Evolutionary conservation across 2,888 invertebrate genomes (phyloP).

Genomic region (Acleris emargana): DNA sequence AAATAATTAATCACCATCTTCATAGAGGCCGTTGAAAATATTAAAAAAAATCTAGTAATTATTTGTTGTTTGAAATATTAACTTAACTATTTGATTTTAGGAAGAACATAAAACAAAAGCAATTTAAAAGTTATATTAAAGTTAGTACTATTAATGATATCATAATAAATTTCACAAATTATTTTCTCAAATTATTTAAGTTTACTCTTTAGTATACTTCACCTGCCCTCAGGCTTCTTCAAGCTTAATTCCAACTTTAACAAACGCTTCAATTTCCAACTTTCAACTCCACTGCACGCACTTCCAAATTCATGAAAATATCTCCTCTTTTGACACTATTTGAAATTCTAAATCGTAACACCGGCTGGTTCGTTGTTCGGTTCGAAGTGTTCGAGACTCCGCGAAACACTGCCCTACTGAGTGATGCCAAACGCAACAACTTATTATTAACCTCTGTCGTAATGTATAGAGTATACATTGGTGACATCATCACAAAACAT

Average conservation of each 20-base stretch:
- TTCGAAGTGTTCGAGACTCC: slow-evolving; percentile 51
- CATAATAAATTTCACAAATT: no score
- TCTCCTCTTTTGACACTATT: neutral
- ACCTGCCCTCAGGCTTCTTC: neutral
- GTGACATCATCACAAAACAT: slow-evolving; percentile 71
- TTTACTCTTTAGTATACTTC: neutral
- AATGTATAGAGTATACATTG: slow-evolving; percentile 50
- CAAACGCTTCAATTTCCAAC: no score
- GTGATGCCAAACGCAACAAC: slow-evolving; percentile 67
- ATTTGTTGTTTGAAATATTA: no score
- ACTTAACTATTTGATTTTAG: no score
- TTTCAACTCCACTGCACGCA: neutral
- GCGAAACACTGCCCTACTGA: slow-evolving; percentile 62
- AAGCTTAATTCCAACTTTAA: neutral
- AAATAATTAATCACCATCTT: slow-evolving; percentile 4
- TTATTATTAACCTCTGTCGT: slow-evolving; percentile 74
- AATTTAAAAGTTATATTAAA: no score
- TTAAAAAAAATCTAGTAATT: neutral
- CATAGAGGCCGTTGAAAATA: slow-evolving; percentile 2
- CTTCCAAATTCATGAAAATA: neutral
- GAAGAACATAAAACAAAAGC: no score
- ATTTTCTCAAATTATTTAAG: no score
- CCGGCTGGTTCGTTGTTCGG: slow-evolving; percentile 41
- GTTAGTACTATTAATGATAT: no score
- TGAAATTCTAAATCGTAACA: neutral